Conservation (phyloP, 2,888 invertebrate genomes). For the Nematopogon swammerdamellus region DNA sequence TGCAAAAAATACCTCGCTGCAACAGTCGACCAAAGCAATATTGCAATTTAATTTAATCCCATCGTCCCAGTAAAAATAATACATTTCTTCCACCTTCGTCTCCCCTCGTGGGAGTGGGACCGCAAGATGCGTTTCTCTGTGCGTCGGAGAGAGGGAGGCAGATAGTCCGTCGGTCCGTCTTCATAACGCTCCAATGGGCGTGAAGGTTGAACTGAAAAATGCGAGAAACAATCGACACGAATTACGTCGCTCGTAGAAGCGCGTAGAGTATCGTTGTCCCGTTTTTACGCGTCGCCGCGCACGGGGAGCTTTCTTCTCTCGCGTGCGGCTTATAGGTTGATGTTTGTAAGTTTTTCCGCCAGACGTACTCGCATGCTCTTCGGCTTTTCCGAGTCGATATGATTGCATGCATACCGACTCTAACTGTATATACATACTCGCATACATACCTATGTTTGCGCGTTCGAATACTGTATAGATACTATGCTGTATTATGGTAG, state of each 20-base stretch:
- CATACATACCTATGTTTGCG: not conserved
- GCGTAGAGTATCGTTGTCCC: conserved; percentile 42
- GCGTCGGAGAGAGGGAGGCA: not conserved
- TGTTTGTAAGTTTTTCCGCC: not conserved
- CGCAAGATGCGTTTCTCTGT: not conserved
- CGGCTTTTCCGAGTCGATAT: too few relatives aligned
- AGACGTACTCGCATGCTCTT: too few relatives aligned
- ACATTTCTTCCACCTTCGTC: not conserved
- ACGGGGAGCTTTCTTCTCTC: not conserved
- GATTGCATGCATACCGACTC: too few relatives aligned
- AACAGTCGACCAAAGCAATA: not conserved
- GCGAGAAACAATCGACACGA: conserved; percentile 52
- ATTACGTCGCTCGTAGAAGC: conserved; percentile 32
- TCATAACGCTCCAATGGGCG: conserved; percentile 58
- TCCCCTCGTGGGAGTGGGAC: not conserved
- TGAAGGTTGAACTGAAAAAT: conserved; percentile 55
- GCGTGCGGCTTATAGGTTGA: not conserved
- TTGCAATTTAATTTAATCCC: not conserved
- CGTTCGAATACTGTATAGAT: too few relatives aligned
- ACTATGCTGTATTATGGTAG: too few relatives aligned
- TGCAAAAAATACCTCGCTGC: too few relatives aligned
- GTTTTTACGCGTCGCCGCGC: conserved; percentile 31
- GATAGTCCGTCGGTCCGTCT: not conserved
- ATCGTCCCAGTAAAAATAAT: not conserved
- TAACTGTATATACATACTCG: too few relatives aligned